Evolutionary conservation across 2,888 invertebrate species (phyloP).

Genomic region (Strigamia transsilvanica): DNA sequence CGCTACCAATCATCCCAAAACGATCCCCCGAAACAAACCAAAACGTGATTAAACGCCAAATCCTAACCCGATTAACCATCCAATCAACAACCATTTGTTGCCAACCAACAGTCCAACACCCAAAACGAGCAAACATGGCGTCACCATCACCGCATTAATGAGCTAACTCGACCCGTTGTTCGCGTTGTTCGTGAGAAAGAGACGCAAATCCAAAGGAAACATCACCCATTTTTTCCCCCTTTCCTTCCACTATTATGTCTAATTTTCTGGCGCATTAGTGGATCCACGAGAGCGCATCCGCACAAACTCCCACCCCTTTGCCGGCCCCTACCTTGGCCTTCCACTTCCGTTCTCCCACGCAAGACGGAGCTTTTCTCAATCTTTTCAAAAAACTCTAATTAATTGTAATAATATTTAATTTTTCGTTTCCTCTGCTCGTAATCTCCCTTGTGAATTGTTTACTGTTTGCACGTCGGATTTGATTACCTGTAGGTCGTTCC

Average conservation of each 20-base stretch:
- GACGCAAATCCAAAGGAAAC: background rate
- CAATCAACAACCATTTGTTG: too few relatives aligned
- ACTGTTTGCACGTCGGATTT: background rate
- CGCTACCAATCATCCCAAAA: too few relatives aligned
- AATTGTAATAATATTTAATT: slow-evolving; percentile 13
- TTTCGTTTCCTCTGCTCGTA: slow-evolving; percentile 5
- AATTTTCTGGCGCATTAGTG: background rate
- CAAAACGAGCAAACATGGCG: too few relatives aligned
- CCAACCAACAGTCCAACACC: too few relatives aligned
- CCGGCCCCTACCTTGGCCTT: background rate
- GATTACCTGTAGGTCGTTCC: slow-evolving; percentile 3
- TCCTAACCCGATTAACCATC: too few relatives aligned
- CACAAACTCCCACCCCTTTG: background rate
- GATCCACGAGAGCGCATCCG: background rate
- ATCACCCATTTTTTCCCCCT: background rate
- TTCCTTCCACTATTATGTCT: background rate
- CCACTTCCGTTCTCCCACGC: slow-evolving; percentile 11
- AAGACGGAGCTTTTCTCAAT: background rate
- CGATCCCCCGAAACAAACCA: too few relatives aligned
- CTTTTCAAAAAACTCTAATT: background rate
- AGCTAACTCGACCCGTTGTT: too few relatives aligned
- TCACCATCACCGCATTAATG: too few relatives aligned
- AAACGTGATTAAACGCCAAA: too few relatives aligned
- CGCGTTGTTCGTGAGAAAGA: background rate
- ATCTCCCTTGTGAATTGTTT: slow-evolving; percentile 13